Percentiles rank a stretch among this genome's conserved stretches.
Conservation (phyloP, 2,888 invertebrate species). For the Metallyticus violacea region DNA sequence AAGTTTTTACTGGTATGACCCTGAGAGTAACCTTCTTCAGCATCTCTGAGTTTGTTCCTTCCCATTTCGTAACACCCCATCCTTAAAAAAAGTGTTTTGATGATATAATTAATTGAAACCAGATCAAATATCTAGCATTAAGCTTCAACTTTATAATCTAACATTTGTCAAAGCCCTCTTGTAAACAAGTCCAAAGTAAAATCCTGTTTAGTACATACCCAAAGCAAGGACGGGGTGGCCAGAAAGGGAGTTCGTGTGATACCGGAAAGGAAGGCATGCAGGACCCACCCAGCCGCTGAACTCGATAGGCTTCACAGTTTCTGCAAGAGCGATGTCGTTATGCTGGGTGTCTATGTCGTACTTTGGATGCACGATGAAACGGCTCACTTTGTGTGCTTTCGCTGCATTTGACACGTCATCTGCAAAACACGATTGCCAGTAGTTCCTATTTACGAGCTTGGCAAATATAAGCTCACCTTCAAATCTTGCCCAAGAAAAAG, state of each 20-base stretch:
- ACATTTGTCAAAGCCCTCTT: no score
- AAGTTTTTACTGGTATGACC: conserved; percentile 50
- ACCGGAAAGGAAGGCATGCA: conserved; percentile 62
- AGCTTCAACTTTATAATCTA: no score
- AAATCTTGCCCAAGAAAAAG: no score
- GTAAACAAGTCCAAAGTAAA: no score
- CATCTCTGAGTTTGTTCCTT: conserved; percentile 51
- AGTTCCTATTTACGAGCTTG: no score
- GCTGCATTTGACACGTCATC: conserved; percentile 52
- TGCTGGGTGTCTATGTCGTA: conserved; percentile 40
- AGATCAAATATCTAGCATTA: no score
- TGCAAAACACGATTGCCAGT: conserved; percentile 43
- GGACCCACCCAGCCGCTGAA: conserved; percentile 58
- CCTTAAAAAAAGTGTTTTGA: no score
- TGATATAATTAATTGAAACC: no score
- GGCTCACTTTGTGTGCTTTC: conserved; percentile 42
- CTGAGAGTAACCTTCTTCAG: conserved; percentile 54
- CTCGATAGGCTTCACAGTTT: conserved; percentile 43
- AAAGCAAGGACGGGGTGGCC: conserved; percentile 47
- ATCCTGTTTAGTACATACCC: conserved; percentile 49
- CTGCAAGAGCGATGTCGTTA: conserved; percentile 58
- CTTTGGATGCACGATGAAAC: conserved; percentile 49
- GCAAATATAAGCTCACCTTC: no score
- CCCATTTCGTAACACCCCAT: conserved; percentile 57
- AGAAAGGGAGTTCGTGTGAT: conserved; percentile 40